Conservation (phyloP, 2,797 vertebrate species). For the Onychomys leucogaster region DNA sequence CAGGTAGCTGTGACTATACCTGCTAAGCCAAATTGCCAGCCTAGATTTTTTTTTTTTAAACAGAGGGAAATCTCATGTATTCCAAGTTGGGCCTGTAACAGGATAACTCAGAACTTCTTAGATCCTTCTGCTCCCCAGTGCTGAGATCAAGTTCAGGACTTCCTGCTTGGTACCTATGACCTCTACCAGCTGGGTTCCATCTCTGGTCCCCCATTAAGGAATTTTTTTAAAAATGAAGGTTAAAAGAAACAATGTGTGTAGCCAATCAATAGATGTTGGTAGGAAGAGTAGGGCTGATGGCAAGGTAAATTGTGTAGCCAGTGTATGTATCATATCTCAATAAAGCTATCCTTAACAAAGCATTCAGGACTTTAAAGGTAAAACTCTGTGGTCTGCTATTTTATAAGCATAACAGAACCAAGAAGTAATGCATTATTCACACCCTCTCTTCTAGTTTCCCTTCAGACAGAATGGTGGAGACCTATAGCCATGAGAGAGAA, state of each 20-base stretch:
- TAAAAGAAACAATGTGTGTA: slow-evolving; percentile 37
- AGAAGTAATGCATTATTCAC: not conserved
- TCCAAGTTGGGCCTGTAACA: not conserved
- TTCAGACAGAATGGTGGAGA: slow-evolving; percentile 8
- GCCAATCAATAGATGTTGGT: slow-evolving; percentile 10
- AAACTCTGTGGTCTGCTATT: slow-evolving; percentile 10
- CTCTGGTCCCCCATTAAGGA: not conserved
- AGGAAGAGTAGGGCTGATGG: not conserved
- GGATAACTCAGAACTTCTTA: not conserved
- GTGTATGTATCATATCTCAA: slow-evolving; percentile 32
- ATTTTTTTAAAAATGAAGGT: not conserved
- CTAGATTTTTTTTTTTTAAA: not conserved
- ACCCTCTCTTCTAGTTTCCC: not conserved
- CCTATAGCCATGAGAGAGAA: not conserved
- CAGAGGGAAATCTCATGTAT: not conserved
- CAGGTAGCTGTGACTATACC: not conserved
- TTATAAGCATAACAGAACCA: not conserved
- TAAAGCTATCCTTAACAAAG: not conserved
- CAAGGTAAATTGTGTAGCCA: not conserved
- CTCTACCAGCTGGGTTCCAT: not conserved
- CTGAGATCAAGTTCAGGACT: not conserved
- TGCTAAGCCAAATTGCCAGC: not conserved
- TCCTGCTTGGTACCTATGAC: not conserved
- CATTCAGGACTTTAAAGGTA: not conserved
- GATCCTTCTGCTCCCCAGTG: not conserved